Evolutionary conservation across 2,888 invertebrate species (phyloP), one percentile per base, ranked within the genome.

Genomic region (Notocelia uddmanniana): DNA sequence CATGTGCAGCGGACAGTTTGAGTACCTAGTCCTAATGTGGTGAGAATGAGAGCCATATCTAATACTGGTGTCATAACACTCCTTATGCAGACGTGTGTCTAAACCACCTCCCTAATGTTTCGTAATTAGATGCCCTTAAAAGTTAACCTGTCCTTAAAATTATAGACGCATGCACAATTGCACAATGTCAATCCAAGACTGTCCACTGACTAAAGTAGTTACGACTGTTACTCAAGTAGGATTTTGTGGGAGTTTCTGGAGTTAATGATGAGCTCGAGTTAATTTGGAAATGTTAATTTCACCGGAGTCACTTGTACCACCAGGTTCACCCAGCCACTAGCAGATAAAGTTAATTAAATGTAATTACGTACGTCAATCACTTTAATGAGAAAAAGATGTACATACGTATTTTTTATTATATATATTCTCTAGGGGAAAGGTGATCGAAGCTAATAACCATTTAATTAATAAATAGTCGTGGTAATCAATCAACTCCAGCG

Each of bases 11-110:
- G 74, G 71, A 82, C 80, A 79, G 81, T 79, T 77, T 78, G 68
- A 79, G 1, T 45, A 45, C 79, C 80, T 31, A 31, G 8, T n/a
- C 31, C 31, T 82, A 82, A 82, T 80, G 82, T 80, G 81, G 82
- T 79, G 81, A 79, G 80, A 80, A 81, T 79, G 81, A 79, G 80
- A 80, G 78, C 81, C 83, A 82, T 83, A 84, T 83, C 80, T 75
- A 82, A 82, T 77, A 76, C 73, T 74, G 79, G 81, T 34, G 63
- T 63, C 19, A 62, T 62, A 63, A 50, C 26, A 13, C 52, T 37
- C 34, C 63, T 63, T 63, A 63, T 63, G 50, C 52, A 63, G 52
- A 64, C 37, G 52, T 8, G 31, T 54, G 52, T 52, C 52, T 64
- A 15, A 34, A 64, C 34, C 62, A 50, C 31, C 52, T 54, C 37